These are phyloP conservation scores for Yponomeuta cagnagella DNA, from an alignment of 2,888 invertebrate species.

Conservation along the genomic window DNA sequence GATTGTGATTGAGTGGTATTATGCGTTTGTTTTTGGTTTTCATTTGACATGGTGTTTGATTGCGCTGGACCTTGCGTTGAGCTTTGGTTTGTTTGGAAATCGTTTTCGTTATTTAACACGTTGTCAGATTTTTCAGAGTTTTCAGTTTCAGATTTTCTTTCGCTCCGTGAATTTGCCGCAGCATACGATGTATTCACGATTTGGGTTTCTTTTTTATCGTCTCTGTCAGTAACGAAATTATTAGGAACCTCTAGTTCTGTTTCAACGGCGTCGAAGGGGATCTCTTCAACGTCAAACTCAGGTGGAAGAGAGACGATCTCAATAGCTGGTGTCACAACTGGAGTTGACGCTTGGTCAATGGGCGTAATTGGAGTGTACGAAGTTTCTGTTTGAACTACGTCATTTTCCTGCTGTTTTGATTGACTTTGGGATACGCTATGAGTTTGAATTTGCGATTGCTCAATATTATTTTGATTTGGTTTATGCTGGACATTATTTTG, in stretches of 20 bases:
- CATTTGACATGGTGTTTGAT: not conserved
- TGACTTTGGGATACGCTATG: not conserved
- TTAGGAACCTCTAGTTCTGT: not conserved
- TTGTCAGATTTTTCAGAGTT: not conserved
- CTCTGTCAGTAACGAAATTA: not conserved
- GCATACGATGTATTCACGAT: not conserved
- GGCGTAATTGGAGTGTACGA: not conserved
- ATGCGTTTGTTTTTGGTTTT: not conserved
- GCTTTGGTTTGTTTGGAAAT: not conserved
- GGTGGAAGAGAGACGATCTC: not conserved
- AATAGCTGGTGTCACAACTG: not conserved
- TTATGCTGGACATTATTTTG: not conserved
- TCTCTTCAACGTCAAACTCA: not conserved
- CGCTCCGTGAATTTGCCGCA: not conserved
- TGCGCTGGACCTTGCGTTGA: not conserved
- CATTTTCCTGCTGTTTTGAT: not conserved
- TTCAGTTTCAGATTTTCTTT: not conserved
- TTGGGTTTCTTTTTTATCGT: not conserved
- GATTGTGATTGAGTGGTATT: not conserved
- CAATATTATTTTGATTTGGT: not conserved
- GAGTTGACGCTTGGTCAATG: not conserved
- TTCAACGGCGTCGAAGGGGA: not conserved
- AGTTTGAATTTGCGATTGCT: not conserved
- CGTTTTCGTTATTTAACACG: not conserved
- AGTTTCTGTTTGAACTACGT: not conserved